Conservation (phyloP, 2,113 vertebrate species). For the Thinocorus orbignyianus region DNA sequence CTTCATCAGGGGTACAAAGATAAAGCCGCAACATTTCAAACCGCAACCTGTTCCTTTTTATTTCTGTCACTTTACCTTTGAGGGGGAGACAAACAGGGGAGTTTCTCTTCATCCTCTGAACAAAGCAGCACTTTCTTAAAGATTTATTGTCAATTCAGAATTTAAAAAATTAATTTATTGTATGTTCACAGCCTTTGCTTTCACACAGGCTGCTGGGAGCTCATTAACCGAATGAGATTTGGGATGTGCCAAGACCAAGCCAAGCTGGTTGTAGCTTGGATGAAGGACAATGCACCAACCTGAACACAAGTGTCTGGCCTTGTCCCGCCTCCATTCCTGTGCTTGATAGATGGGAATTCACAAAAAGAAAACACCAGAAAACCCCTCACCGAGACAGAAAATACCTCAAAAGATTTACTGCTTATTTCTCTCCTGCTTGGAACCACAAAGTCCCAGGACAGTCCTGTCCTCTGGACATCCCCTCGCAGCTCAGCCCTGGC, state of each 20-base stretch:
- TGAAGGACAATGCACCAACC: rapidly evolving
- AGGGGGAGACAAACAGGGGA: neutral
- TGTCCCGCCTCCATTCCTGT: neutral
- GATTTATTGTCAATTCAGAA: neutral
- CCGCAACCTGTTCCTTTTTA: neutral
- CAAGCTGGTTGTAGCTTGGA: neutral
- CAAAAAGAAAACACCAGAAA: neutral
- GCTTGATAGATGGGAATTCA: neutral
- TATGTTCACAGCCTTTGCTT: neutral
- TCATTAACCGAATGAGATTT: too few relatives aligned
- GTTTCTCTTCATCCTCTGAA: neutral
- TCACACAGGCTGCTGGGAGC: neutral
- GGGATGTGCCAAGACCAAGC: neutral
- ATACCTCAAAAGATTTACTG: neutral
- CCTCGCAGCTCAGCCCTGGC: neutral
- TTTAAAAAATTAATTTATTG: neutral
- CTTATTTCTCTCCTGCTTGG: neutral
- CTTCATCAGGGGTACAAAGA: rapidly evolving
- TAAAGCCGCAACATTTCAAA: neutral
- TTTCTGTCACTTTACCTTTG: neutral
- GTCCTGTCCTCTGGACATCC: neutral
- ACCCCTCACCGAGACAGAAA: neutral
- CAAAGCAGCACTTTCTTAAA: neutral
- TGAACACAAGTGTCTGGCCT: neutral
- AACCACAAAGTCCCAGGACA: neutral